A percentile compares a stretch with the other conserved stretches of the same genome.
Conservation (phyloP, 37 sponge, comb jelly and placozoan species). For the Halichondria panicea region DNA sequence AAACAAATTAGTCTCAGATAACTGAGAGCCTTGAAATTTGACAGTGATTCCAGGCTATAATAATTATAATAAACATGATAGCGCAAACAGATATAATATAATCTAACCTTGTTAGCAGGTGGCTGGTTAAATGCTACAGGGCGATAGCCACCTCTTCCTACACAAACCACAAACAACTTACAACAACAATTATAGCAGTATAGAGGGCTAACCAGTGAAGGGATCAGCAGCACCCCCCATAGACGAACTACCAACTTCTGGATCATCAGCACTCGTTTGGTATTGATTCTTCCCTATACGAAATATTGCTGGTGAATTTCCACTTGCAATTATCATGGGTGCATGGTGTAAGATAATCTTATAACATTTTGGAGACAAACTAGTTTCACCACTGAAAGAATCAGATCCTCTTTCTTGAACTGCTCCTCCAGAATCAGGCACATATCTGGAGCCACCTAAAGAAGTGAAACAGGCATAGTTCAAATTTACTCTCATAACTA, state of each 20-base stretch:
- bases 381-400: slow-evolving; percentile 9
- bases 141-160: background rate
- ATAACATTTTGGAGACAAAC: too few relatives aligned
- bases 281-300: too few relatives aligned
- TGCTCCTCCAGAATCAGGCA: background rate
- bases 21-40: background rate
- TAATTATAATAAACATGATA: background rate
- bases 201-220: slow-evolving; percentile 48
- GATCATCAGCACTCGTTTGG: background rate
- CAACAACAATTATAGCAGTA: too few relatives aligned
- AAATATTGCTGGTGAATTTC: too few relatives aligned
- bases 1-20: too few relatives aligned
- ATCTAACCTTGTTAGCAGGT: too few relatives aligned
- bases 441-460: slow-evolving; percentile 37
- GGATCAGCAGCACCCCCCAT: slow-evolving; percentile 34
- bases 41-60: background rate
- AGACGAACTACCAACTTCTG: background rate
- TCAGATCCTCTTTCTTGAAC: background rate
- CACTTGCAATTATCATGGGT: too few relatives aligned
- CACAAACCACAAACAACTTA: background rate
- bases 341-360: too few relatives aligned
- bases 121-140: too few relatives aligned
- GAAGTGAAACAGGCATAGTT: background rate
- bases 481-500: background rate
- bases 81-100: too few relatives aligned